Conservation (phyloP, 2,797 vertebrate genomes). For the Cheirogaleus major region DNA sequence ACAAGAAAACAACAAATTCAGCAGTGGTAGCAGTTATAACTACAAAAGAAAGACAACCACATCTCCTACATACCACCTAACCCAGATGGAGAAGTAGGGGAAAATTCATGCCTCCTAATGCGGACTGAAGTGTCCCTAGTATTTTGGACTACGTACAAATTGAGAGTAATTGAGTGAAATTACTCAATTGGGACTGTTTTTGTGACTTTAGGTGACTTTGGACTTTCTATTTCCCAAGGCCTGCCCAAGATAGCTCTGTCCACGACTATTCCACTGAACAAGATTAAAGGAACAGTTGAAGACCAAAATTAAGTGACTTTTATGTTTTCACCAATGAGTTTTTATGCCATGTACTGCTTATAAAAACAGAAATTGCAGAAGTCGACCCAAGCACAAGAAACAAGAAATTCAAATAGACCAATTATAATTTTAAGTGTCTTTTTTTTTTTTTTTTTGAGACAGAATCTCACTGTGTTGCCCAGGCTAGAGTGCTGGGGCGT, state of each 20-base stretch:
- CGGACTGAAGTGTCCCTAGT: not conserved
- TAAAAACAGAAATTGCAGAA: not conserved
- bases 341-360: not conserved
- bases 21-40: not conserved
- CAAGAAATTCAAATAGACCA: not conserved
- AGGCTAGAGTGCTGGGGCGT: too few species aligned
- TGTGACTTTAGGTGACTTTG: not conserved
- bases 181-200: not conserved
- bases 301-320: not conserved
- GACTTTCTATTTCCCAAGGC: not conserved
- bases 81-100: not conserved
- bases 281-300: not conserved
- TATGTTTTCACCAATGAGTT: not conserved
- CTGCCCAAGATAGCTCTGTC: not conserved
- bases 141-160: too few species aligned
- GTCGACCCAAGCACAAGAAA: not conserved
- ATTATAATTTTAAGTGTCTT: not conserved
- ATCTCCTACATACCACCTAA: not conserved
- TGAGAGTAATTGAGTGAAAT: not conserved
- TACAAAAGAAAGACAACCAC: not conserved
- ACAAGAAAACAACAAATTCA: not conserved
- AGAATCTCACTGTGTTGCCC: too few species aligned
- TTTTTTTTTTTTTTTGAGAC: too few species aligned
- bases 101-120: not conserved
- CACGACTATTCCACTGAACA: not conserved